Base-by-base conservation (phyloP, 2,113 vertebrate genomes). In the Cyphomyrus plagiostoma region DNA sequence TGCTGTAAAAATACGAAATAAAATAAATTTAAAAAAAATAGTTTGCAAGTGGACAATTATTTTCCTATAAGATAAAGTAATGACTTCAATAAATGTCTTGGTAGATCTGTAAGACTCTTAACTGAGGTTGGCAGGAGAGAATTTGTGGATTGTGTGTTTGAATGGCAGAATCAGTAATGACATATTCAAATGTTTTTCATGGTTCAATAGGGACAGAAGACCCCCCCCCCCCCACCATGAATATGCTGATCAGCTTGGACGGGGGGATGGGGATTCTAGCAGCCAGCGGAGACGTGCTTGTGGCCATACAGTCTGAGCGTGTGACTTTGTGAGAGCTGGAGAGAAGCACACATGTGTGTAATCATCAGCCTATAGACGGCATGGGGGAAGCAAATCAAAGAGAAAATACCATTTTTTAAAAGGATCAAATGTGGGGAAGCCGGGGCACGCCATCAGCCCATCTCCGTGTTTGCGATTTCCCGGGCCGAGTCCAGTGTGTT, bases 31-130 rank as follows among this genome's bases (percentile, higher is more conserved):
- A 11, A 11, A 26, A 17, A 35, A 30, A 10, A 35, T 53, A 19
- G 49, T 35, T 87, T 87, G 50, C 30, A 56, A 56, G 85, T 4
- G 30, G 85, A 87, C 26, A 56, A 87, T 87, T 87, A 87, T 35
- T 50, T 8, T n/a, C 4, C 48, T 35, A 87, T 26, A 49, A 56
- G n/a, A 52, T 11, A 15, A n/a, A 53, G 49, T 56, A 53, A 53
- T 39, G 26, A 19, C 56, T 53, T 30, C 26, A 35, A 39, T 53
- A 87, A 53, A 87, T 87, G 53, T 21, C n/a, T 26, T 87, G 85
- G 85, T 3, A 19, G 17, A 56, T 17, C 50, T 56, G 85, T 6
- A 11, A 87, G 1, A 52, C n/a, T 23, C 45, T 49, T 30, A 26
- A 56, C 6, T 87, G 50, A 56, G n/a, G 11, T 4, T 39, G 30